Conservation (phyloP, 2,888 invertebrate species). For the Cheiracanthium punctorium region DNA sequence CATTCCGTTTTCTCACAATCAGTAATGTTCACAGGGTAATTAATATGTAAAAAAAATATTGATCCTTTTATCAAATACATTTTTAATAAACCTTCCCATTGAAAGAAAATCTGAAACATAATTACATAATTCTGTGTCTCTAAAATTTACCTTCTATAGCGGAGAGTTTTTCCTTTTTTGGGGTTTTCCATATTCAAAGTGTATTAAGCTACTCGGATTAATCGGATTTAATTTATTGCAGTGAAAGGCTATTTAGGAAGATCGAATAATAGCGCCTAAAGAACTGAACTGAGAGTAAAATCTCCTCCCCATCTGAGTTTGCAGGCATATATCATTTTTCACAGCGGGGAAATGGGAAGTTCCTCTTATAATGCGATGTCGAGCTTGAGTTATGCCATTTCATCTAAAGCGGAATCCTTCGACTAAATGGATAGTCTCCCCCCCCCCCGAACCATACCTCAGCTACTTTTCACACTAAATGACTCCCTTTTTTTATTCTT, state of each 20-base stretch:
- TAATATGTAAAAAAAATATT: too few relatives aligned
- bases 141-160: too few relatives aligned
- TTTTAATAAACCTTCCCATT: too few relatives aligned
- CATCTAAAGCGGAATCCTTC: conserved; percentile 35
- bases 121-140: too few relatives aligned
- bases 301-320: conserved; percentile 19
- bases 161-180: too few relatives aligned
- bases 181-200: too few relatives aligned
- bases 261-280: not conserved
- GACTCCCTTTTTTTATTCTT: conserved; percentile 33
- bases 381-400: conserved; percentile 44
- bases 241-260: not conserved
- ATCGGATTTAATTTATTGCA: not conserved
- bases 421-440: conserved; percentile 31
- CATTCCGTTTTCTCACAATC: too few relatives aligned
- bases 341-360: conserved; percentile 15
- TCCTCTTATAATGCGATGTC: not conserved
- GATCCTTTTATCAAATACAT: too few relatives aligned
- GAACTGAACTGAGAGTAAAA: conserved; percentile 17
- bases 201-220: not conserved
- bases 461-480: conserved; percentile 57
- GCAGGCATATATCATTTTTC: conserved; percentile 29
- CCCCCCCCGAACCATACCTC: too few relatives aligned
- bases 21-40: too few relatives aligned
- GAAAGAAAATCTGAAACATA: too few relatives aligned